A percentile compares a stretch with the other conserved stretches of the same genome.
These are phyloP conservation scores for Drosophila ananassae DNA, from an alignment of 1,140 invertebrate species.

Conservation along the genomic window DNA sequence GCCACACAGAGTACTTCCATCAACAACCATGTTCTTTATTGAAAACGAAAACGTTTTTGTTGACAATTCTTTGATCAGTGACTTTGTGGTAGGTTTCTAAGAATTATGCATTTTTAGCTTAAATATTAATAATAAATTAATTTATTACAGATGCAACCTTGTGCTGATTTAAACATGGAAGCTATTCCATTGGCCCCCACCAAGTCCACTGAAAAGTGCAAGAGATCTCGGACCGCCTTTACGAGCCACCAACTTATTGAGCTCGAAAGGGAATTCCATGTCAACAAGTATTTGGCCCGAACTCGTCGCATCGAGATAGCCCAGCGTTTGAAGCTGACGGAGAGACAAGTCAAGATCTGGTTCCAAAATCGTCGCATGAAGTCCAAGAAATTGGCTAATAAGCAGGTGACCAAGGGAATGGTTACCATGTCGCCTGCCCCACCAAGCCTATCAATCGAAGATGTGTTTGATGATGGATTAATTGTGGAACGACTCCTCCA, in stretches of 20 bases:
- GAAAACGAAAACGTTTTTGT: constrained; percentile 22
- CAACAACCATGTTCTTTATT: constrained; percentile 44
- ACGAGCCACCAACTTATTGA: constrained; percentile 91
- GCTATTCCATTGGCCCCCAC: background rate
- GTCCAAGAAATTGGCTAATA: constrained; percentile 54
- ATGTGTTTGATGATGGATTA: constrained; percentile 34
- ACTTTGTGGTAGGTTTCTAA: constrained; percentile 24
- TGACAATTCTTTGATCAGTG: background rate
- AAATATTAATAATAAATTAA: background rate
- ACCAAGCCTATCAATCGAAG: background rate
- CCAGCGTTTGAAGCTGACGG: constrained; percentile 88
- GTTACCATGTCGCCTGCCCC: background rate
- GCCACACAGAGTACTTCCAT: constrained; percentile 6
- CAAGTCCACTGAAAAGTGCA: constrained; percentile 42
- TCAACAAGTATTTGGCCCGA: constrained; percentile 91
- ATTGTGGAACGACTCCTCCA: constrained; percentile 64
- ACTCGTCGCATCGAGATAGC: constrained; percentile 92
- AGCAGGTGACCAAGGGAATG: constrained; percentile 4
- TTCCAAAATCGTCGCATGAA: constrained; percentile 85
- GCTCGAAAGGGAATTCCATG: constrained; percentile 83
- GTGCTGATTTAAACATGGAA: constrained; percentile 1
- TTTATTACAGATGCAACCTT: constrained; percentile 15
- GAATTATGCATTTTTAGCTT: too few relatives aligned
- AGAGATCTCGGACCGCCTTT: constrained; percentile 89
- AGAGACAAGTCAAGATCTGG: constrained; percentile 96